These are phyloP conservation scores for Alcedo atthis DNA, from an alignment of 2,797 vertebrate species.

Conservation along the genomic window DNA sequence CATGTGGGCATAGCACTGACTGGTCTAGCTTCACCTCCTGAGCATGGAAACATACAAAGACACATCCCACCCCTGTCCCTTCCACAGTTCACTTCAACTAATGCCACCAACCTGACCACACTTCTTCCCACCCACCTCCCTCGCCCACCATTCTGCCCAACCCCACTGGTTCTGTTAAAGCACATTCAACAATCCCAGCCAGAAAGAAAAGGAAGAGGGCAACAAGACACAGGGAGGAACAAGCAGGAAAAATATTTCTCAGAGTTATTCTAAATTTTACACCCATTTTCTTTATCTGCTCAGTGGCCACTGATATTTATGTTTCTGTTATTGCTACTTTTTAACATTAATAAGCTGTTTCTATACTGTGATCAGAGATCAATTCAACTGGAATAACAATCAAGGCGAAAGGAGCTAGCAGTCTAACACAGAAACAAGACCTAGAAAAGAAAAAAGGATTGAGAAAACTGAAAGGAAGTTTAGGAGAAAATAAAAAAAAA, in stretches of 20 bases:
- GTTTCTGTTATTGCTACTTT: neutral
- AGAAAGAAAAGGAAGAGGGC: neutral
- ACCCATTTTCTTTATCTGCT: neutral
- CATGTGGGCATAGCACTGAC: slow-evolving; percentile 33
- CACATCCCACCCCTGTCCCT: neutral
- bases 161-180: neutral
- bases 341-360: neutral
- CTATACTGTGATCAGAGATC: slow-evolving; percentile 8
- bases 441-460: neutral
- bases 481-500: neutral
- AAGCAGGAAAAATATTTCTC: neutral
- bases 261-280: neutral
- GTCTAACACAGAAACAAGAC: slow-evolving; percentile 25
- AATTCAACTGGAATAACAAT: neutral
- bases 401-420: slow-evolving; percentile 15
- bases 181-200: neutral
- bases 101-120: neutral
- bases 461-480: slow-evolving; percentile 32
- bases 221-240: neutral
- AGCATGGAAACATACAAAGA: slow-evolving; percentile 8
- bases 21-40: slow-evolving; percentile 55
- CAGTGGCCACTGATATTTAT: neutral
- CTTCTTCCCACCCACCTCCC: neutral
- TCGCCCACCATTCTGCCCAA: neutral
- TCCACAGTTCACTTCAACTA: neutral